These are phyloP conservation scores for Chitala chitala DNA, from an alignment of 2,113 vertebrate species.

Conservation along the genomic window DNA sequence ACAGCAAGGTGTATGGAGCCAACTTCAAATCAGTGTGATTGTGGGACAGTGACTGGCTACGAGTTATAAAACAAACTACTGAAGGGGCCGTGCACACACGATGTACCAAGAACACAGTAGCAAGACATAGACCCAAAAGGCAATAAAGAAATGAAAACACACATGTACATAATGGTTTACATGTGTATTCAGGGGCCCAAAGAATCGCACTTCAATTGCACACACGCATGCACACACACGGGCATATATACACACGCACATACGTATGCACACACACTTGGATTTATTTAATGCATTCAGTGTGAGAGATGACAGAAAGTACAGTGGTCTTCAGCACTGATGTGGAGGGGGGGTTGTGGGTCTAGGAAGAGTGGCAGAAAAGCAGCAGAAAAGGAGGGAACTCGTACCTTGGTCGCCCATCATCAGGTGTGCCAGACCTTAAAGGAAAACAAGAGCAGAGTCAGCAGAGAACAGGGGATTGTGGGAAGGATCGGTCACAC, in stretches of 20 bases:
- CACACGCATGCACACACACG: slow-evolving; percentile 59
- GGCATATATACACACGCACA: slow-evolving; percentile 66
- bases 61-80: slow-evolving; percentile 19
- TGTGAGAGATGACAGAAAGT: slow-evolving; percentile 58
- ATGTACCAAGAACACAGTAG: slow-evolving; percentile 11
- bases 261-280: slow-evolving; percentile 62
- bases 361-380: slow-evolving; percentile 54
- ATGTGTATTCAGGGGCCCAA: neutral
- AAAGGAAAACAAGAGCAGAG: slow-evolving; percentile 99
- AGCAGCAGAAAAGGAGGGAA: slow-evolving; percentile 89
- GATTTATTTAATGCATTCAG: slow-evolving; percentile 62
- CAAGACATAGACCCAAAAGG: slow-evolving; percentile 36
- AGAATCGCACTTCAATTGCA: slow-evolving; percentile 46
- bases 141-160: slow-evolving; percentile 28
- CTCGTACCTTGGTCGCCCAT: slow-evolving; percentile 99
- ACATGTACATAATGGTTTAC: neutral
- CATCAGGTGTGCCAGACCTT: slow-evolving; percentile 99
- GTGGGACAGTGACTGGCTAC: slow-evolving; percentile 22
- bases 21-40: neutral
- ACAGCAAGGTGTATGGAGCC: neutral
- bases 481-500: slow-evolving; percentile 76
- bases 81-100: neutral
- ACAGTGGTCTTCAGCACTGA: slow-evolving; percentile 47
- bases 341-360: slow-evolving; percentile 39
- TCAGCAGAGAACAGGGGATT: slow-evolving; percentile 97